Conservation (phyloP, 2,113 vertebrate genomes). For the Alectura lathami region DNA sequence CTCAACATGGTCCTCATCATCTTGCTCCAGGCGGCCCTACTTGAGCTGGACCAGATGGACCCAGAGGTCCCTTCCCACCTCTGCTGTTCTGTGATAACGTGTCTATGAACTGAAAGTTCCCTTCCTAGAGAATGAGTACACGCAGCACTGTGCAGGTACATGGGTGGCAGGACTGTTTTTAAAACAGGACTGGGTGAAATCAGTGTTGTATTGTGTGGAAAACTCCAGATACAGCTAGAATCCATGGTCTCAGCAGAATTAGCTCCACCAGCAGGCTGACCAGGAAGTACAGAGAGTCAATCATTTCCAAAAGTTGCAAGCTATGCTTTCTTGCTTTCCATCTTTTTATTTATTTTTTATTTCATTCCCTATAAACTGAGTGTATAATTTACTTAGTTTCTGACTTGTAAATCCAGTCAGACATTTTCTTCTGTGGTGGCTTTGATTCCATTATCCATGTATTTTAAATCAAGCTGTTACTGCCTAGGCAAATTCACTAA, state of each 20-base stretch:
- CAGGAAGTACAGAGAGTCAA: neutral
- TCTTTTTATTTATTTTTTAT: neutral
- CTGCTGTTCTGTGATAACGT: neutral
- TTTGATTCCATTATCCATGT: neutral
- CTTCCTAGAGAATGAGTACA: neutral
- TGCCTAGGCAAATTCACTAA: neutral
- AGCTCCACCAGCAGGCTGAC: neutral
- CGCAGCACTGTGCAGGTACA: neutral
- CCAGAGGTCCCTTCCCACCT: neutral
- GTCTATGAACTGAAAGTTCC: neutral
- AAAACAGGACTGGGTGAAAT: neutral
- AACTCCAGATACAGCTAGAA: neutral
- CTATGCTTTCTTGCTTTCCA: neutral
- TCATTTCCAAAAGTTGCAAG: neutral
- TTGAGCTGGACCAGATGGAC: neutral
- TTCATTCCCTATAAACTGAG: neutral
- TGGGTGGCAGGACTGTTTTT: neutral
- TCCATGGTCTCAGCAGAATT: neutral
- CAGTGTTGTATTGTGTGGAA: fast-evolving
- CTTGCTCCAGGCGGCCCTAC: neutral
- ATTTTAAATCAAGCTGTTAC: neutral
- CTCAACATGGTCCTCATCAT: neutral
- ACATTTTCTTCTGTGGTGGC: neutral
- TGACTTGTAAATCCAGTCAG: neutral
- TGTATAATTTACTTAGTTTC: neutral